Evolutionary conservation across 2,113 vertebrate species (phyloP).

Genomic region (Actenoides hombroni): DNA sequence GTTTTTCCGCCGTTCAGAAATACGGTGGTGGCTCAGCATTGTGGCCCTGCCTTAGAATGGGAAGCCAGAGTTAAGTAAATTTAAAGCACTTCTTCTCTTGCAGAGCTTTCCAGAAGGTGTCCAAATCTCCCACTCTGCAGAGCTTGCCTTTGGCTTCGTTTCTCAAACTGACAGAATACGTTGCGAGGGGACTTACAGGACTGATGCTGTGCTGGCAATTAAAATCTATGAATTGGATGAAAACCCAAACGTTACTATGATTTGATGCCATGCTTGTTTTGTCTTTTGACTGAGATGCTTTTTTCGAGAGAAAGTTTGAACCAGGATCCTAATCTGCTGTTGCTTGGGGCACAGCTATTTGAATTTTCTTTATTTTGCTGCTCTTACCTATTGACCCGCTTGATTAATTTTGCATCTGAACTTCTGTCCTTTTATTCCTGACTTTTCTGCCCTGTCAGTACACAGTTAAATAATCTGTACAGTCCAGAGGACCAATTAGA

Average conservation of each 20-base stretch:
- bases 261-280: neutral
- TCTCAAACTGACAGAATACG: neutral
- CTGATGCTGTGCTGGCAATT: neutral
- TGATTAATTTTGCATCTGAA: slow-evolving; percentile 56
- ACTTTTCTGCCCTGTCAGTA: slow-evolving; percentile 23
- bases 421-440: slow-evolving; percentile 13
- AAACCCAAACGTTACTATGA: neutral
- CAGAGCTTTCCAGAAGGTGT: neutral
- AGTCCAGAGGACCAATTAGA: slow-evolving; percentile 3
- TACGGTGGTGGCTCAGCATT: neutral
- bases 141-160: neutral
- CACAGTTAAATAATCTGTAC: neutral
- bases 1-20: neutral
- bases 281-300: neutral
- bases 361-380: neutral
- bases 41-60: neutral
- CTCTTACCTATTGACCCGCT: slow-evolving; percentile 52
- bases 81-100: neutral
- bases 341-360: neutral
- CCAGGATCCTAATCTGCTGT: neutral
- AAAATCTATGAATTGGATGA: slow-evolving; percentile 18
- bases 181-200: neutral
- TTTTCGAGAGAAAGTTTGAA: neutral
- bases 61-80: neutral
- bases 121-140: neutral